Base-by-base conservation (phyloP, 2,113 vertebrate genomes). In the Cololabis saira region DNA sequence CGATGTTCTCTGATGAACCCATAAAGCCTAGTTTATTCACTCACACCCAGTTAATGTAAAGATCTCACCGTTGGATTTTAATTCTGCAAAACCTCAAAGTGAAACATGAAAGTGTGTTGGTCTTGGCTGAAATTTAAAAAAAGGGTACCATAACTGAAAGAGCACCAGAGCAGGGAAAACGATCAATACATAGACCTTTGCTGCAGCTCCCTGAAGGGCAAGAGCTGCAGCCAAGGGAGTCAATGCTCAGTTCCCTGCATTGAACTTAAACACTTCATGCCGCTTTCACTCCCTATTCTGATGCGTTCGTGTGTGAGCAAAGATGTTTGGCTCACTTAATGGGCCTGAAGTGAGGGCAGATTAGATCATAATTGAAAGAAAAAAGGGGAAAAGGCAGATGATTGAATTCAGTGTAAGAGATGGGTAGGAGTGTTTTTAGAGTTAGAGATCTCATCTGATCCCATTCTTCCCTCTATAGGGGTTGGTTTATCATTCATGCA, bases 121-220 rank as follows among this genome's bases (percentile, higher is more conserved):
- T 27, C 24, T 27, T 27, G 24, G 24, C 3, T 27, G 5, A 27
- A 27, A 27, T 27, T 27, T 27, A 3, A 40, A 56, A 40, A 56
- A 40, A 41, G 14, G n/a, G 8, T 41, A 22, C 37, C 9, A 37
- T 48, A 41, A 42, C 47, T 81, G 16, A 40, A 19, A 53, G 17
- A 68, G 42, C 51, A 62, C 4, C 18, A 59, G 12, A 71, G 62
- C 50, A 41, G 58, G 61, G 76, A 67, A 54, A 74, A 70, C 53
- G 49, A 84, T 86, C 78, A 62, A 82, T 80, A 80, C 18, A 71
- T 45, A 74, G 76, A 81, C 75, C 72, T 80, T 77, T 75, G 63
- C 61, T 81, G 78, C 60, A 59, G 27, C 62, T 41, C 69, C 42
- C 58, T 55, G 64, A 78, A 75, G 71, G 71, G 61, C 16, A 37